A percentile compares a stretch with the other conserved stretches of the same genome.
Conservation (phyloP, 2,888 invertebrate species). For the Julus scanicus region DNA sequence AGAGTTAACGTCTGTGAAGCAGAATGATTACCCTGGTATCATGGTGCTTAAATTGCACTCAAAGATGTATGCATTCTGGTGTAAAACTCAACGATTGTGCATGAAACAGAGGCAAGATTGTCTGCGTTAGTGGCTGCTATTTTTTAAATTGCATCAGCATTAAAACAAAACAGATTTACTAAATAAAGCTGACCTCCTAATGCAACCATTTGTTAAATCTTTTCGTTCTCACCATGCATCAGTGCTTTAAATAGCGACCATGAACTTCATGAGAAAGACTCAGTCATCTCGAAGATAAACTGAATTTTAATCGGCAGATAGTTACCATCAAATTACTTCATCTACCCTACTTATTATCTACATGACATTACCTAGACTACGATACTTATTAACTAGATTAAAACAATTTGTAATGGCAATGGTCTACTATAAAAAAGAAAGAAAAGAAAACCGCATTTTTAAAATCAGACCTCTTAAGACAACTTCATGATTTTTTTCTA, state of each 20-base stretch:
- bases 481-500: no score
- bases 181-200: neutral
- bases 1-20: constrained; percentile 34
- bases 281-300: neutral
- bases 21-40: constrained; percentile 36
- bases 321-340: neutral
- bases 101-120: neutral
- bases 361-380: no score
- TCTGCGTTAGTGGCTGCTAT: neutral
- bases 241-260: neutral
- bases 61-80: constrained; percentile 31
- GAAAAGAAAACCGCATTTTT: no score
- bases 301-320: neutral
- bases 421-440: no score
- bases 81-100: constrained; percentile 37
- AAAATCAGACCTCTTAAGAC: no score
- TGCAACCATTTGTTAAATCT: neutral
- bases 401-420: no score
- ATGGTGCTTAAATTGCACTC: neutral
- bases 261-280: neutral
- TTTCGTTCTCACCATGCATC: neutral
- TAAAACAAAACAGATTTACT: constrained; percentile 4
- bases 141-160: constrained; percentile 29
- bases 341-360: no score
- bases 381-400: no score